Base-by-base conservation (phyloP, 2,797 vertebrate species). In the Cyprinodon diabolis region DNA sequence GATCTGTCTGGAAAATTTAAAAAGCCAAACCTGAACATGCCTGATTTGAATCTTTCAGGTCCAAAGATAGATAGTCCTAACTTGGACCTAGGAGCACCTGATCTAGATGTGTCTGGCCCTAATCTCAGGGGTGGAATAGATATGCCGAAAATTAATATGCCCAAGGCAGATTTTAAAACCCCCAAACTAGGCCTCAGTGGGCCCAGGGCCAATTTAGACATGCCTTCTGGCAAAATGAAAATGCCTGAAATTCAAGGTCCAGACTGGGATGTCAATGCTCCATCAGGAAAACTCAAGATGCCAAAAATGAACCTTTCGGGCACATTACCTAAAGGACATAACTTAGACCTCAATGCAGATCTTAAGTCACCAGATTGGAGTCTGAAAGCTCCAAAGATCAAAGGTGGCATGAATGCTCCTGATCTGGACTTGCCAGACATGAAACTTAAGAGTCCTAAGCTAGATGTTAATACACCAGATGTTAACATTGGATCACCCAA, bases 1-100 rank as follows among this genome's bases (percentile, higher is more conserved):
- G 81, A 69, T 10, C 86, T 84, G 3, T 90, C 88, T 8, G 75
- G 86, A 0, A 93, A 90, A 80, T 45, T 93, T 1, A 92, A 90
- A 66, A 90, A 75, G 60, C 92, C 92, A 25, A 79, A 71, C 0
- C 57, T 92, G 0, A 63, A 74, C 13, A 0, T 86, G 11, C 85
- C 90, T 35, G 48, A 79, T 10, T 48, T 90, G 0, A 60, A 69
- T 0, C 3, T 93, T 6, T 90, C 87, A 2, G 72, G 77, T 21
- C 88, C 90, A 72, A 85, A 84, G 3, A 21, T 92, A 9, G 70
- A 83, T 57, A 25, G 25, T 14, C 56, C 56, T 5, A 30, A 57
- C 6, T 15, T 54, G 51, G 19, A 54, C 51, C 51, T 54, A n/a
- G 8, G 7, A 21, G 6, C 51, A 21, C 87, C 90, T 56, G 60